Base-by-base conservation (phyloP, 64 coral and sea anemone species). In the Montipora cactus region DNA sequence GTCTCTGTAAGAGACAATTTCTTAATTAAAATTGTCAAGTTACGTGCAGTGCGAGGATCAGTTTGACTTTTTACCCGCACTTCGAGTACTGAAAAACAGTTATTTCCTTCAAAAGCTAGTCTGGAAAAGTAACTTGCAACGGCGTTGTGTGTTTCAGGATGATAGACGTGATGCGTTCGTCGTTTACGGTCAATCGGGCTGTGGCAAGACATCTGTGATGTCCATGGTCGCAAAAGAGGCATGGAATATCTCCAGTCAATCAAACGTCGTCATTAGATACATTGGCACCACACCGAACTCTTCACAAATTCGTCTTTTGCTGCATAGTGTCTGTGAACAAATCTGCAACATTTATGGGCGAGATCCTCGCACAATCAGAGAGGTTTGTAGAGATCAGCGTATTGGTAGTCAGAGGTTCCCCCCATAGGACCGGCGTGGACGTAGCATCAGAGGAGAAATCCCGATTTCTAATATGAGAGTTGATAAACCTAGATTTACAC, bases 231-330 rank as follows among this genome's bases (percentile, higher is more conserved):
- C 95, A 1, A 96, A 51, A 66, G 77, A 84, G 48, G 64, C 90
- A 71, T 80, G 95, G 62, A 79, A 76, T 19, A 90, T 79, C 78
- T 66, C 88, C 44, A 82, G 58, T 21, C 62, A 90, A 52, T 78
- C 81, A 25, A 49, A 73, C 71, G 88, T 84, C 13, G 49, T 96
- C 59, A 73, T 96, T 46, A 70, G 95, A 16, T 96, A 96, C 16
- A 93, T 93, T 57, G 95, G 95, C 16, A 96, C 95, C 18, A 96
- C 95, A 48, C 95, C 95, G 0, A 81, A 93, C 49, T 93, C 95
- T 1, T 96, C 95, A 14, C 69, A 84, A 50, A 79, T 93, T 61
- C 95, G 95, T 73, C 80, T 96, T 13, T 80, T 96, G 15, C 19
- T 96, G 61, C 75, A 81, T n/a, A 96, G 91, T 51, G 91, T 96